phyloP scores from a whole-genome alignment of 2,113 vertebrate genomes.

The Bolborhynchus lineola region DNA sequence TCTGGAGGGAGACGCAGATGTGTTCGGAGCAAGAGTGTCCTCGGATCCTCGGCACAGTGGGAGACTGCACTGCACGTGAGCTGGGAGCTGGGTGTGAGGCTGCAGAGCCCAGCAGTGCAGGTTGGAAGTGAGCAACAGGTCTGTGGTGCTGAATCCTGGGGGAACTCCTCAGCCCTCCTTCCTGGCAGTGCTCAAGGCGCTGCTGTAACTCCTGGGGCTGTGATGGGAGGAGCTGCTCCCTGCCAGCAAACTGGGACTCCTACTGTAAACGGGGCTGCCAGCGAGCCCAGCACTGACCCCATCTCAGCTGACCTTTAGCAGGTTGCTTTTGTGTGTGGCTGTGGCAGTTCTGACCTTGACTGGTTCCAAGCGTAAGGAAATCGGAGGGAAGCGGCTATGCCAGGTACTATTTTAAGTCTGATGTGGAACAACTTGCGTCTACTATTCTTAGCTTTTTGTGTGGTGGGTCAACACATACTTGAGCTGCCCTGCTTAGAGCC shows the following conservation, averaged over 20 bases:
- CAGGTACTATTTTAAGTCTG: background rate
- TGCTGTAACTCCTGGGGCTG: background rate
- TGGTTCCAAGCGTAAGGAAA: background rate
- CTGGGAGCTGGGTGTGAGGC: rapidly evolving
- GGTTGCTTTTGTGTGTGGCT: background rate
- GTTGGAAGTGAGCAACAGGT: background rate
- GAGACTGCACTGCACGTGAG: rapidly evolving
- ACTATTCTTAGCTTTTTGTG: constrained; percentile 38
- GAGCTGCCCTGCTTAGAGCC: background rate
- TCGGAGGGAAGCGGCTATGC: background rate
- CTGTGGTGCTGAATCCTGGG: rapidly evolving
- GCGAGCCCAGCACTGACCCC: rapidly evolving
- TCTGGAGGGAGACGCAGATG: rapidly evolving
- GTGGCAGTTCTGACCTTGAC: background rate
- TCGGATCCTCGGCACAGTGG: rapidly evolving
- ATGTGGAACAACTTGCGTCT: background rate
- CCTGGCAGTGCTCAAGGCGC: background rate
- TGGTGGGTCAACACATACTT: background rate
- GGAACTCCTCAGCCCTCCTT: rapidly evolving
- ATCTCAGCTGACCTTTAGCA: background rate
- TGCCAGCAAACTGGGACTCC: background rate
- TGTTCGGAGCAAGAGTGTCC: rapidly evolving
- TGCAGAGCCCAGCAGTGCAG: rapidly evolving
- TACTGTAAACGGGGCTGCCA: rapidly evolving
- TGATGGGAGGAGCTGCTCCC: rapidly evolving